Evolutionary conservation across 2,888 invertebrate genomes (phyloP), one percentile per base, ranked within the genome.

Genomic region (Eupithecia exiguata): DNA sequence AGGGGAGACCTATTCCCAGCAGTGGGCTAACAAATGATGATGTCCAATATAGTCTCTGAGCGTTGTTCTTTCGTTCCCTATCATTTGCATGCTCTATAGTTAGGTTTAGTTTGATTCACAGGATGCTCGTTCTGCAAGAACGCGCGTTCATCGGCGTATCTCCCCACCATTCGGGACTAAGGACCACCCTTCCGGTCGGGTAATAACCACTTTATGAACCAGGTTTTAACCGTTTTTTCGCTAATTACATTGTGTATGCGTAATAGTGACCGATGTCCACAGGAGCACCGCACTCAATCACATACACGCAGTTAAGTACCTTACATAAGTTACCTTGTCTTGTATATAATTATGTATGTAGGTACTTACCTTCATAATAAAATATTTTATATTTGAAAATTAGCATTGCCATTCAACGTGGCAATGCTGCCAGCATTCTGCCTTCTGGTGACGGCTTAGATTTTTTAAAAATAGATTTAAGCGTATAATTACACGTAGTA

Each of bases 51-150:
- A 21, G 53, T 53, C 12, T 25, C 14, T 58, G 12, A 21, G 4
- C n/a, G 21, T 21, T 53, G 14, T 25, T 25, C 25, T 7, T 62
- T 62, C 35, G 2, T 4, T 70, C 21, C 36, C 18, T 58, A 61
- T 70, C 21, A 71, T 58, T 74, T 74, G 68, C 53, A 70, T 74
- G 10, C 53, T 67, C n/a, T 21, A 49, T 68, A 49, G 49, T 68
- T 58, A 58, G 71, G 76, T 69, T 72, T 68, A 68, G 68, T 65
- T 69, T 63, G 68, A 68, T 61, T 71, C 79, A 83, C 85, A 84
- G 87, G 86, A 89, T 86, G 85, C 82, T 80, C 82, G 88, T 87
- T 84, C 86, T 86, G 90, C 88, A 84, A 87, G 82, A 86, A 77
- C 80, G 90, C 84, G 78, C 84, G 79, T 76, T 77, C 83, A 80